Percentiles rank a stretch among this genome's conserved stretches.
Conservation (phyloP, 2,888 invertebrate genomes). For the Xylota sylvarum region DNA sequence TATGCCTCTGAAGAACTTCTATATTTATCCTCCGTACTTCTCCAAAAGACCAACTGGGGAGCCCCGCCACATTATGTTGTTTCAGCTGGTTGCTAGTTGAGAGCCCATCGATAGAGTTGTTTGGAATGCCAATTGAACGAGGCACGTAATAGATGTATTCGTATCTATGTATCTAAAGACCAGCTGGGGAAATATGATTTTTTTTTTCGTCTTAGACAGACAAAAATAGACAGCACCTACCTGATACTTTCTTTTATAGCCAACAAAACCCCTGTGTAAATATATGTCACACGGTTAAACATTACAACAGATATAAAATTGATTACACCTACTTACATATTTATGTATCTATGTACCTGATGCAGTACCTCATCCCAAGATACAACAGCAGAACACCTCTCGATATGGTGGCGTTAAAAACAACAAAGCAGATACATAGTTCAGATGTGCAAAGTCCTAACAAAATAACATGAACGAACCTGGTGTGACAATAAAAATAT, state of each 20-base stretch:
- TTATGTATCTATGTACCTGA: no score
- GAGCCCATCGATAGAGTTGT: constrained; percentile 41
- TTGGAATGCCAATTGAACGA: constrained; percentile 56
- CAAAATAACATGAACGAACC: not conserved
- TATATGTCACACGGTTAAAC: constrained; percentile 25
- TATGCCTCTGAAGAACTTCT: constrained; percentile 12
- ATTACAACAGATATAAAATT: constrained; percentile 29
- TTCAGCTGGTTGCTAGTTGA: constrained; percentile 56
- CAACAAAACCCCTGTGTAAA: constrained; percentile 41
- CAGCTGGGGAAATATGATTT: not conserved
- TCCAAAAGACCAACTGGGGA: constrained; percentile 71
- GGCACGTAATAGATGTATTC: constrained; percentile 1
- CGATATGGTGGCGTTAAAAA: constrained; percentile 42
- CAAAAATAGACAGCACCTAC: constrained; percentile 13
- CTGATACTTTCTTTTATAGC: constrained; percentile 25
- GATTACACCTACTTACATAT: constrained; percentile 45
- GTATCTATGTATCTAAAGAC: constrained; percentile 1
- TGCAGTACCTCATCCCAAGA: not conserved
- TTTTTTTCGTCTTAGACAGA: not conserved
- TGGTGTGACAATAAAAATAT: constrained; percentile 43
- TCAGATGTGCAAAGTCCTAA: constrained; percentile 2
- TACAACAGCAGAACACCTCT: constrained; percentile 7
- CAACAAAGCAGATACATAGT: constrained; percentile 14
- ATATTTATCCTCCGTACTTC: constrained; percentile 53
- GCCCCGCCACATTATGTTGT: constrained; percentile 56